A percentile compares a stretch with the other conserved stretches of the same genome.
Evolutionary conservation across 2,888 invertebrate species (phyloP).

Genomic region (Diarsia dahlii): DNA sequence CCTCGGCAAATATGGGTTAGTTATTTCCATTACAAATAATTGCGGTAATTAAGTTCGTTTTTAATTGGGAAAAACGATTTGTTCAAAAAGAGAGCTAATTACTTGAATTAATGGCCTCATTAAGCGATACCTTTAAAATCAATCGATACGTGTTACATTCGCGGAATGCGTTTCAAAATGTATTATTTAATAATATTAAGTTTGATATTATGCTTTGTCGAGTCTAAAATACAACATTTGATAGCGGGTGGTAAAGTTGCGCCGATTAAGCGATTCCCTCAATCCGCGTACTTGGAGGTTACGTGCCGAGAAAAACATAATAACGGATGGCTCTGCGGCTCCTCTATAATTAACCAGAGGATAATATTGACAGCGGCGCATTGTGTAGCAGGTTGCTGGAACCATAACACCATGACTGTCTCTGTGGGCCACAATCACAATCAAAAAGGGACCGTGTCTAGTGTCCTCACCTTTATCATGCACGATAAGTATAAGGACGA

Average conservation of each 20-base stretch:
- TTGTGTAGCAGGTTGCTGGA: constrained; percentile 28
- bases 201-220: neutral
- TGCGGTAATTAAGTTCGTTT: neutral
- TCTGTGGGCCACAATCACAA: constrained; percentile 4
- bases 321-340: constrained; percentile 38
- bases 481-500: neutral
- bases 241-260: neutral
- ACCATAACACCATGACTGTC: neutral
- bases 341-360: constrained; percentile 62
- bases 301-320: neutral
- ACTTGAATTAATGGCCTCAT: neutral
- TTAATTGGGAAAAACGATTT: neutral
- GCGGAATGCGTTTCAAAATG: neutral
- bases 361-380: constrained; percentile 58
- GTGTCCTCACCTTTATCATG: neutral
- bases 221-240: neutral
- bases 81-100: neutral
- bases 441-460: neutral
- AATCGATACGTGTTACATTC: neutral
- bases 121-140: neutral
- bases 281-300: neutral
- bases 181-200: neutral
- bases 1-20: too few relatives aligned
- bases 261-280: neutral
- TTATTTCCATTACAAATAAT: neutral